These are phyloP conservation scores for Coluber constrictor DNA, from an alignment of 2,797 vertebrate species.

Conservation along the genomic window DNA sequence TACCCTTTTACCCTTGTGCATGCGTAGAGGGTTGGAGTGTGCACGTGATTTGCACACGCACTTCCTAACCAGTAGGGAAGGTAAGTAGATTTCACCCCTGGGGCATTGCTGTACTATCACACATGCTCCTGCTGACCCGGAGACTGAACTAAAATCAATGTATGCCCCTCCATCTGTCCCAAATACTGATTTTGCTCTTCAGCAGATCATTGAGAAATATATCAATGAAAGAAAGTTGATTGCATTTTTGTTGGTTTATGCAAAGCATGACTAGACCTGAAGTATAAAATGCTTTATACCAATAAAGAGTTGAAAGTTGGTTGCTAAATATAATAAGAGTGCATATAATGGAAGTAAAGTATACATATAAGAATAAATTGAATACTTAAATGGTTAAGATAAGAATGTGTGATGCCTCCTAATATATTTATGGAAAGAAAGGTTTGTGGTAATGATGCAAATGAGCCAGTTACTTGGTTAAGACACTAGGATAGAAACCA, in stretches of 20 bases:
- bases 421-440: background rate
- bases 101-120: background rate
- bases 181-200: background rate
- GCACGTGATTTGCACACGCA: too few relatives aligned
- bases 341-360: background rate
- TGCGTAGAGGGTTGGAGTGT: too few relatives aligned
- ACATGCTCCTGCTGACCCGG: background rate
- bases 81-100: too few relatives aligned
- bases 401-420: background rate
- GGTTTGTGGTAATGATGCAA: background rate
- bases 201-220: background rate
- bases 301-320: background rate
- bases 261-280: background rate
- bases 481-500: background rate
- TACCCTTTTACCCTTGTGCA: too few relatives aligned
- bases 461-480: background rate
- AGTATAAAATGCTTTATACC: background rate
- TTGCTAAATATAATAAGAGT: background rate
- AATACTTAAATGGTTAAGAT: background rate
- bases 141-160: background rate
- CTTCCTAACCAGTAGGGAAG: too few relatives aligned
- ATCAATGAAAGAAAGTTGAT: background rate
- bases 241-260: background rate
- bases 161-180: background rate
- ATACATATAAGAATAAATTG: background rate